Percentiles rank a stretch among this genome's conserved stretches.
Evolutionary conservation across 2,113 vertebrate genomes (phyloP).

Genomic region (Prietella phreatophila): DNA sequence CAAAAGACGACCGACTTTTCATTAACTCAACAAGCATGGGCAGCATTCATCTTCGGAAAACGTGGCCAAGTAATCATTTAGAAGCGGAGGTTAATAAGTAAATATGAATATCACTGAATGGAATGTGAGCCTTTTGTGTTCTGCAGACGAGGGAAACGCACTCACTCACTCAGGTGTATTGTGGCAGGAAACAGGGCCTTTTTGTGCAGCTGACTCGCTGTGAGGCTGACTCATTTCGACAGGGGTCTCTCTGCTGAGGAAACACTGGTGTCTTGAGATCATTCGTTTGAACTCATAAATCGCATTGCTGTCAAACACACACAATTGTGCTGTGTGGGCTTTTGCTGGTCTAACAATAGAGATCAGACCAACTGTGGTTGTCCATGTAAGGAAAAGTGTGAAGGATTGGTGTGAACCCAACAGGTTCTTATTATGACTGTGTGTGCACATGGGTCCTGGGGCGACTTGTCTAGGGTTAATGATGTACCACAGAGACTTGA

Average conservation of each 20-base stretch:
- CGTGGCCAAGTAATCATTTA: constrained; percentile 37
- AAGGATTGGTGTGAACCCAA: background rate
- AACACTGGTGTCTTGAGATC: constrained; percentile 10
- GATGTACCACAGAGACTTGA: background rate
- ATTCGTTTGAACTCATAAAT: constrained; percentile 19
- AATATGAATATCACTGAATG: background rate
- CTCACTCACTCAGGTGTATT: constrained; percentile 15
- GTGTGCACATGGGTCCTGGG: background rate
- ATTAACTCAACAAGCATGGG: constrained; percentile 57
- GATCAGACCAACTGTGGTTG: constrained; percentile 2
- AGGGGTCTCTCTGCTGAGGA: constrained; percentile 13
- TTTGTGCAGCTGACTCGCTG: constrained; percentile 21
- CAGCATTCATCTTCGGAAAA: constrained; percentile 30
- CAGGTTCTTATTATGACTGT: background rate
- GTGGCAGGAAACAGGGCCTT: constrained; percentile 20
- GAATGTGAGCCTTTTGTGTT: constrained; percentile 21
- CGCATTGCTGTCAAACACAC: constrained; percentile 2
- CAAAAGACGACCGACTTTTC: constrained; percentile 59
- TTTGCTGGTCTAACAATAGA: background rate
- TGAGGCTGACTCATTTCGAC: constrained; percentile 29
- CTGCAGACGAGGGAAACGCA: background rate
- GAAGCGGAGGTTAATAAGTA: constrained; percentile 46
- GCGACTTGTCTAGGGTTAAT: background rate
- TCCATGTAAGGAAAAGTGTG: background rate
- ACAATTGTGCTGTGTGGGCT: constrained; percentile 8